These are phyloP conservation scores for Hydrotaea cyrtoneurina DNA, from an alignment of 2,888 invertebrate genomes.

Conservation along the genomic window DNA sequence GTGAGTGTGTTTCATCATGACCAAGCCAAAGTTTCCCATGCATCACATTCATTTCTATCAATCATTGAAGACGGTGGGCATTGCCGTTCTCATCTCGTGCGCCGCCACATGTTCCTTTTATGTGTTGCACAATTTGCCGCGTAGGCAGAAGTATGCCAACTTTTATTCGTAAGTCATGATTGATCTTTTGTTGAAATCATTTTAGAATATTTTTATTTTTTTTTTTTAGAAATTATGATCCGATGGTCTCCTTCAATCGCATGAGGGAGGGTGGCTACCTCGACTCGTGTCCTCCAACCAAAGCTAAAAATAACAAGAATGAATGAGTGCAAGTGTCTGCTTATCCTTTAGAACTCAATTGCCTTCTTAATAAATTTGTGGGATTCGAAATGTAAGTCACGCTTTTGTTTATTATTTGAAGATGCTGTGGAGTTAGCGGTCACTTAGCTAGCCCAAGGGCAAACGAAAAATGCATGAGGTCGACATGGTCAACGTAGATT, in stretches of 20 bases:
- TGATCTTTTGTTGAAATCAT: no score
- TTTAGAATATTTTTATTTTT: background rate
- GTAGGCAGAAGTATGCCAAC: slow-evolving; percentile 46
- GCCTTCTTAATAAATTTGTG: no score
- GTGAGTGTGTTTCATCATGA: background rate
- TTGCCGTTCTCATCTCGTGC: slow-evolving; percentile 28
- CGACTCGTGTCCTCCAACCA: slow-evolving; percentile 44
- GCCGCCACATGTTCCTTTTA: slow-evolving; percentile 7
- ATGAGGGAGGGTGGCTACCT: slow-evolving; percentile 66
- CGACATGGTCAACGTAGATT: no score
- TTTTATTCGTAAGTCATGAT: slow-evolving; percentile 56
- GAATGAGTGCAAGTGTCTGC: no score
- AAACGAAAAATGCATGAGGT: no score
- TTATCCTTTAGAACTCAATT: no score
- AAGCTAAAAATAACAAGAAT: background rate
- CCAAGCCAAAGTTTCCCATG: slow-evolving; percentile 47
- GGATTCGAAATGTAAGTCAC: no score
- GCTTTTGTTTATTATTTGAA: no score
- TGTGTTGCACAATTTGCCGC: slow-evolving; percentile 48
- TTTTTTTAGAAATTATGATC: slow-evolving; percentile 63
- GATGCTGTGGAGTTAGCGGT: no score
- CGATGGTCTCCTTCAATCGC: slow-evolving; percentile 60
- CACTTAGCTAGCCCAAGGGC: no score
- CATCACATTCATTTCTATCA: slow-evolving; percentile 52
- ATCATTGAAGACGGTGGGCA: slow-evolving; percentile 25